Evolutionary conservation across 2,797 vertebrate species (phyloP).

Genomic region (Tauraco hartlaubi): DNA sequence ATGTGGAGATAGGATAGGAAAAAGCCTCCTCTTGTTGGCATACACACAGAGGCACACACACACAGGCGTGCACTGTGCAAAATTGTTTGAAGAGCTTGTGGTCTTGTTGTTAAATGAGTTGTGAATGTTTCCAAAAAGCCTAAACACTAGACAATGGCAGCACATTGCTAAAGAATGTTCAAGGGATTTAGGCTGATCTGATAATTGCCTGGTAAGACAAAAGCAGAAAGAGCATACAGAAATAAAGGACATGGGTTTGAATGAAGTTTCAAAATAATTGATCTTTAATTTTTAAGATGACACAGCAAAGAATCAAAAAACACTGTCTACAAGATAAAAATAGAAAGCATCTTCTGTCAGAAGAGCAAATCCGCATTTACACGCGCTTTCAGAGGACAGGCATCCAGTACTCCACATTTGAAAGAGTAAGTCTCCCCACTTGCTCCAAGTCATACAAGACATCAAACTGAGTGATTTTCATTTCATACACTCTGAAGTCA

Average conservation of each 20-base stretch:
- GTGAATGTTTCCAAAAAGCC: constrained; percentile 37
- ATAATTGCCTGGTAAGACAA: constrained; percentile 25
- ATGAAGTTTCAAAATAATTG: background rate
- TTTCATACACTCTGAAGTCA: background rate
- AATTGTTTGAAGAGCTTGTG: constrained; percentile 7
- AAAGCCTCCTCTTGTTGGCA: background rate
- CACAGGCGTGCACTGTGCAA: background rate
- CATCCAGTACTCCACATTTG: rapidly evolving
- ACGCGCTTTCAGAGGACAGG: background rate
- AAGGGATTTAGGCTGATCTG: constrained; percentile 30
- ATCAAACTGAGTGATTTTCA: background rate
- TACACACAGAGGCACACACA: background rate
- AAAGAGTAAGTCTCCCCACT: background rate
- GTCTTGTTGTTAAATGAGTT: constrained; percentile 13
- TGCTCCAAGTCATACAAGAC: background rate
- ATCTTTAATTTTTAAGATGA: constrained; percentile 18
- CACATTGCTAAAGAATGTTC: constrained; percentile 44
- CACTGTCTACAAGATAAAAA: background rate
- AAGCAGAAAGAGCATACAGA: constrained; percentile 1
- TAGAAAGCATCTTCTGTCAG: background rate
- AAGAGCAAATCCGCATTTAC: background rate
- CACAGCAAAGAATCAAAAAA: background rate
- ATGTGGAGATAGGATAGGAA: background rate
- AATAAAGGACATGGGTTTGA: background rate
- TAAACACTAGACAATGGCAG: constrained; percentile 16